Base-by-base conservation (phyloP, 2,888 invertebrate species). In the Andrena camellia region DNA sequence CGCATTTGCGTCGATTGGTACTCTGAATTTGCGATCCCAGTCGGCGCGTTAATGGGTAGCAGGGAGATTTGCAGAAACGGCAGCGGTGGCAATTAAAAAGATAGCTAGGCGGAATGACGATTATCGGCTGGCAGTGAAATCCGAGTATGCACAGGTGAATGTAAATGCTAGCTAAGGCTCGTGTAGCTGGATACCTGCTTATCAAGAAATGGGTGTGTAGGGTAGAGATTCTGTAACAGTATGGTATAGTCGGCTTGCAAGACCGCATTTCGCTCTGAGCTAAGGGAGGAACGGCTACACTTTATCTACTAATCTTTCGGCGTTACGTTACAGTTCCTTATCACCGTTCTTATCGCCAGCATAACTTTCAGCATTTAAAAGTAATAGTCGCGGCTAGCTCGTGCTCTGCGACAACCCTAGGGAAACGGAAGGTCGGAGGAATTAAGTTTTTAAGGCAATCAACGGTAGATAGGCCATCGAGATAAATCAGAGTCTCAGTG, bases 121-220 rank as follows among this genome's bases (percentile, higher is more conserved):
- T 87, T 87, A 87, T 86, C 72, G 71, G 29, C n/a, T 54, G 59
- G 73, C 50, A n/a, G 17, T 69, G 69, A 26, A 50, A 66, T 33
- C 48, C 73, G 54, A 35, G 68, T 59, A 57, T 66, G 70, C 70
- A 63, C 84, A 81, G 77, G 85, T 87, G 87, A 87, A 85, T 67
- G 82, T 87, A 87, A 86, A 83, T 71, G 78, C 74, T 20, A 26
- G 62, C 57, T 72, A 62, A 62, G 63, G 10, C 48, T 69, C 63
- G 64, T 70, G 59, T 48, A 60, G 60, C 57, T 54, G 62, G 31
- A 63, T 76, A 76, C 68, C 42, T 4, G 42, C 42, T 68, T 59
- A 5, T n/a, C 59, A 75, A 75, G 75, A 75, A 75, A 73, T 67
- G 83, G 78, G 83, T 54, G 83, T 83, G 74, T 57, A 52, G 62